These are phyloP conservation scores for Cebus imitator DNA, from an alignment of 2,113 vertebrate genomes.

Conservation along the genomic window DNA sequence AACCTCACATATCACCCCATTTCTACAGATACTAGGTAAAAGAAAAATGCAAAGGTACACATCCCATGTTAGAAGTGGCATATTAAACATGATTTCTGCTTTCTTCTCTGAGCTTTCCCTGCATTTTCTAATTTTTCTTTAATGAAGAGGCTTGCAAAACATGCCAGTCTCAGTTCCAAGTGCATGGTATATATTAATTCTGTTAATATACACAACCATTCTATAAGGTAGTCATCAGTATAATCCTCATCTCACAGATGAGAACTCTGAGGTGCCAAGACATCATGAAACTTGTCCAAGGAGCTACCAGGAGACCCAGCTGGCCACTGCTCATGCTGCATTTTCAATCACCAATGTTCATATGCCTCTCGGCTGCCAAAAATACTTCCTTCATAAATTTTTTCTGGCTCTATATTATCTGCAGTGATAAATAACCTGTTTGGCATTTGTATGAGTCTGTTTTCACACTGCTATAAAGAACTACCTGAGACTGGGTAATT, in stretches of 20 bases:
- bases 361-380: rapidly evolving
- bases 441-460: background rate
- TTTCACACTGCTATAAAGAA: no score
- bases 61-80: background rate
- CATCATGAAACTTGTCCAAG: background rate
- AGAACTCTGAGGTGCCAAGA: background rate
- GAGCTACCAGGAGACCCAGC: background rate
- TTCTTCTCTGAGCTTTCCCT: background rate
- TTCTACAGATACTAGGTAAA: background rate
- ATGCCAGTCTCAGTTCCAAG: background rate
- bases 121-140: background rate
- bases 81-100: background rate
- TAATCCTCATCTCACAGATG: background rate
- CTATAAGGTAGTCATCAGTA: background rate
- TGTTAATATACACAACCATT: background rate
- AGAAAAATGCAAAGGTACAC: rapidly evolving
- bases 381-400: background rate
- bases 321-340: background rate
- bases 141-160: background rate
- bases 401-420: no score
- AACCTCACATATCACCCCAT: rapidly evolving
- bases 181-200: background rate
- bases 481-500: no score
- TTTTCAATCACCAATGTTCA: rapidly evolving
- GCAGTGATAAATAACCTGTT: background rate